Evolutionary conservation across 2,888 invertebrate genomes (phyloP), one percentile per base, ranked within the genome.

Genomic region (Cerastis leucographa): DNA sequence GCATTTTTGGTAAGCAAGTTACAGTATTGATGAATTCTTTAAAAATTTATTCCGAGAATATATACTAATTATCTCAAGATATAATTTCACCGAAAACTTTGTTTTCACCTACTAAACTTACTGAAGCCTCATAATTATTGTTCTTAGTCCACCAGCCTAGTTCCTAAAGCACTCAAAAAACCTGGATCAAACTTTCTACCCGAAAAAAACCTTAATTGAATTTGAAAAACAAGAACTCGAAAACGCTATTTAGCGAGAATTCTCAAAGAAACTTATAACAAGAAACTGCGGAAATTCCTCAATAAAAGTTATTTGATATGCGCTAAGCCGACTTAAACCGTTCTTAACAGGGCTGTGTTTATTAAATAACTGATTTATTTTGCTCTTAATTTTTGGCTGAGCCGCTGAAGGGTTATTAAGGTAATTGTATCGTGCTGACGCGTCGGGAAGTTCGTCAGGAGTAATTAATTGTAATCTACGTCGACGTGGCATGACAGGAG

Each of bases 401-500:
- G 67, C 80, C 66, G 68, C 66, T 80, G 62, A 72, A 76, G 79
- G 80, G 77, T 85, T 77, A 83, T 85, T 76, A 81, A 49, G 70
- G 81, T 87, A 88, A 88, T 87, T 83, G 85, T 77, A 78, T 80
- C 67, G 70, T 70, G 71, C 74, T 77, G 80, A 80, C 72, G 87
- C 81, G 83, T 80, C 80, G 68, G 67, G 76, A 83, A 75, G 62
- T 80, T 85, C 25, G 49, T 81, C 56, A 42, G 49, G 80, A 72
- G 72, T 81, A 82, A 89, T 89, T 89, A 87, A 87, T 87, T 83
- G 84, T 88, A 81, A 88, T 89, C 84, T 75, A 42, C 59, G 69
- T 62, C 66, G 71, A 85, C 74, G 70, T 19, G 70, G 40, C 49
- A 12, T 59, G 74, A 65, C 70, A 70, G 42, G 51, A 72, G 44